Percentiles rank a stretch among this genome's conserved stretches.
Evolutionary conservation across 2,797 vertebrate species (phyloP).

Genomic region (Ceryle rudis): DNA sequence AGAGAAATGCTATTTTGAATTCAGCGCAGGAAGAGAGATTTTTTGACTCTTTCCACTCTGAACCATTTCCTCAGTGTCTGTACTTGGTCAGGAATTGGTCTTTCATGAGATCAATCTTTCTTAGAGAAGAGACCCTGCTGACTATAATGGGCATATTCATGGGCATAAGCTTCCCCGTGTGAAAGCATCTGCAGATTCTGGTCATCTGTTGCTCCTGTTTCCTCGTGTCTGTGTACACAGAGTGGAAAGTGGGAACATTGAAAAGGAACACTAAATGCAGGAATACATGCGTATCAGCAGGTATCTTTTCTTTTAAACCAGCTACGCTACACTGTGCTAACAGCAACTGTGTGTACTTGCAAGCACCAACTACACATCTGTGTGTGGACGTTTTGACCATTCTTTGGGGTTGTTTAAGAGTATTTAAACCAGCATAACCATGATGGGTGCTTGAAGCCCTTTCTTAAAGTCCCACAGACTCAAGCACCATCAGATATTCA

Average conservation of each 20-base stretch:
- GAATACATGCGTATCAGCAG: not conserved
- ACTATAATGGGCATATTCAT: conserved; percentile 27
- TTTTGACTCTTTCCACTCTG: conserved; percentile 57
- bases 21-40: conserved; percentile 50
- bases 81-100: not conserved
- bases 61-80: not conserved
- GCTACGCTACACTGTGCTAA: not conserved
- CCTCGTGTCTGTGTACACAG: not conserved
- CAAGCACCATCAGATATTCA: not conserved
- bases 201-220: not conserved
- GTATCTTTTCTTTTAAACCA: not conserved
- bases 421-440: not conserved
- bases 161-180: not conserved
- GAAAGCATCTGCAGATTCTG: not conserved
- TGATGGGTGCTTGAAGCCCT: not conserved
- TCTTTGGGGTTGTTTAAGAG: not conserved
- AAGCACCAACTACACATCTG: not conserved
- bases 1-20: conserved; percentile 60
- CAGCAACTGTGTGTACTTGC: not conserved
- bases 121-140: not conserved
- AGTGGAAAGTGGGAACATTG: not conserved
- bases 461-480: not conserved
- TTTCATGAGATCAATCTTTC: not conserved
- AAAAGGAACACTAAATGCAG: not conserved
- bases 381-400: not conserved